Percentiles rank a stretch among this genome's conserved stretches.
Evolutionary conservation across 2,888 invertebrate species (phyloP).

Genomic region (Xanthostigma xanthostigma): DNA sequence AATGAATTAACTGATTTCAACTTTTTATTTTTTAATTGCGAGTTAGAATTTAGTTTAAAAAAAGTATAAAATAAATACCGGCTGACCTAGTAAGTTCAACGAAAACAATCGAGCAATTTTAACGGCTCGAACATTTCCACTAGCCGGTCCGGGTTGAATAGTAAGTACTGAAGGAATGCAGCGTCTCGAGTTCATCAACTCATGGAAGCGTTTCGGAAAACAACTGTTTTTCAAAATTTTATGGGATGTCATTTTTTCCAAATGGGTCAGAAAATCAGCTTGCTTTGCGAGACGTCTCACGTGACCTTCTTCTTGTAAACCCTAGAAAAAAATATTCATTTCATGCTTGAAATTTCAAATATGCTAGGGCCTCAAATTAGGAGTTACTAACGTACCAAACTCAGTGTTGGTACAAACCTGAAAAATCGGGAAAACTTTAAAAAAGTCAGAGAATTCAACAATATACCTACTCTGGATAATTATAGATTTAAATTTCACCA

Average conservation of each 20-base stretch:
- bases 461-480: too few relatives aligned
- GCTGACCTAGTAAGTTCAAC: not conserved
- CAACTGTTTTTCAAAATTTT: not conserved
- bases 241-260: constrained; percentile 22
- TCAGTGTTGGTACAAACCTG: too few relatives aligned
- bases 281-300: constrained; percentile 25
- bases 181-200: not conserved
- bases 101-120: not conserved
- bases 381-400: too few relatives aligned
- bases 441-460: too few relatives aligned
- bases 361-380: not conserved
- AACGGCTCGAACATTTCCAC: not conserved
- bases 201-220: not conserved
- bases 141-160: not conserved
- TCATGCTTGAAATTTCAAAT: not conserved
- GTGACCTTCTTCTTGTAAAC: constrained; percentile 20
- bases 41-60: too few relatives aligned
- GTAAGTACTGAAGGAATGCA: not conserved
- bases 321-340: constrained; percentile 8
- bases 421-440: too few relatives aligned
- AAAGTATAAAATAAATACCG: too few relatives aligned
- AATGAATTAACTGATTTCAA: too few relatives aligned
- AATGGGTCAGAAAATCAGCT: constrained; percentile 25
- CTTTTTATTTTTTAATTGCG: too few relatives aligned
- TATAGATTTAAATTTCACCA: too few relatives aligned